A percentile compares a stretch with the other conserved stretches of the same genome.
Evolutionary conservation across 2,113 vertebrate species (phyloP).

Genomic region (Gobius niger): DNA sequence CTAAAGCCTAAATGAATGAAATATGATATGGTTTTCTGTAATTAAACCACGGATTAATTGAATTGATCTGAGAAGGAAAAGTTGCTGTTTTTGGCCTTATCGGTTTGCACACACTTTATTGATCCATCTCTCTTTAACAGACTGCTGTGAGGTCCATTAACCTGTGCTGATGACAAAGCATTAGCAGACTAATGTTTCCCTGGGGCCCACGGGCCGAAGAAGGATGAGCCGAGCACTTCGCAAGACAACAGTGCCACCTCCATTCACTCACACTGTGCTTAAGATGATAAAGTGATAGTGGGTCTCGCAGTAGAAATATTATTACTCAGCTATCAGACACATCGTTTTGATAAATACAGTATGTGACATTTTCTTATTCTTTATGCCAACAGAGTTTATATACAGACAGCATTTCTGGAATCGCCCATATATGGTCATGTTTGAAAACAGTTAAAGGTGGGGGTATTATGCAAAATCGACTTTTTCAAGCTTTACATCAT

Average conservation of each 20-base stretch:
- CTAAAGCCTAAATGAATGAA: background rate
- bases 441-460: too few relatives aligned
- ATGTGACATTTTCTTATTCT: background rate
- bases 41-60: background rate
- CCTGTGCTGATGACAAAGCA: conserved; percentile 77
- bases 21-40: background rate
- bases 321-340: background rate
- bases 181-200: conserved; percentile 72
- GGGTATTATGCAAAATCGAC: too few relatives aligned
- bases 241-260: conserved; percentile 26
- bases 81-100: conserved; percentile 52
- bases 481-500: too few relatives aligned
- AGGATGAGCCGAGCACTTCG: conserved; percentile 52
- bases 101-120: conserved; percentile 60
- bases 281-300: background rate
- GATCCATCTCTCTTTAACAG: conserved; percentile 75
- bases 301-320: background rate
- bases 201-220: conserved; percentile 48
- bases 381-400: background rate
- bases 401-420: too few relatives aligned
- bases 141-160: conserved; percentile 77
- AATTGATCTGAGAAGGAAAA: background rate
- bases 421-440: too few relatives aligned
- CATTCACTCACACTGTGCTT: conserved; percentile 10
- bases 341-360: background rate